Evolutionary conservation across 2,888 invertebrate species (phyloP).

Genomic region (Dysmachus trigonus): DNA sequence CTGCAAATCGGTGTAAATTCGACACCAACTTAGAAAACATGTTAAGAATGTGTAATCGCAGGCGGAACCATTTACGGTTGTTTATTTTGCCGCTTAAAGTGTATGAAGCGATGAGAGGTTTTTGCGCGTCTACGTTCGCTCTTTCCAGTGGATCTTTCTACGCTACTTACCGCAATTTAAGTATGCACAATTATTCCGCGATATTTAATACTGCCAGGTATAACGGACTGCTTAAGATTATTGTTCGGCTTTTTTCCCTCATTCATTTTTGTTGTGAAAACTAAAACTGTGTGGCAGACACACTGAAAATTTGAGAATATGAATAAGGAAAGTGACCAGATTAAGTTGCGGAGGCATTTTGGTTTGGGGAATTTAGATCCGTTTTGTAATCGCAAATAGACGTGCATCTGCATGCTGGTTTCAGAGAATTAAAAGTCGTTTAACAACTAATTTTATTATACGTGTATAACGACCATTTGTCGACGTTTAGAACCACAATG

Average conservation of each 20-base stretch:
- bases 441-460: background rate
- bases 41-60: background rate
- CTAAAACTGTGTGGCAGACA: background rate
- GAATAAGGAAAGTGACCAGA: background rate
- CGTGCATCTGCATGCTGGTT: background rate
- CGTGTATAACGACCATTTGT: no score
- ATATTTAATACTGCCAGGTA: constrained; percentile 1
- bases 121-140: background rate
- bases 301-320: background rate
- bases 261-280: background rate
- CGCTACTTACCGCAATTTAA: background rate
- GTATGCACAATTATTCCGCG: background rate
- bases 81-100: background rate
- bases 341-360: background rate
- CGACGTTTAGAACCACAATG: no score
- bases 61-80: background rate
- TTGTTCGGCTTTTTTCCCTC: background rate
- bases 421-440: background rate
- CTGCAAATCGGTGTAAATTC: background rate
- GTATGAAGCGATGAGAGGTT: background rate
- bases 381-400: background rate
- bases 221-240: background rate
- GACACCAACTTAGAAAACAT: background rate
- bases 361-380: background rate
- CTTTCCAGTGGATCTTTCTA: background rate